A percentile compares a stretch with the other conserved stretches of the same genome.
phyloP scores from a whole-genome alignment of 2,797 vertebrate genomes.

The Paedocypris micromegethes region DNA sequence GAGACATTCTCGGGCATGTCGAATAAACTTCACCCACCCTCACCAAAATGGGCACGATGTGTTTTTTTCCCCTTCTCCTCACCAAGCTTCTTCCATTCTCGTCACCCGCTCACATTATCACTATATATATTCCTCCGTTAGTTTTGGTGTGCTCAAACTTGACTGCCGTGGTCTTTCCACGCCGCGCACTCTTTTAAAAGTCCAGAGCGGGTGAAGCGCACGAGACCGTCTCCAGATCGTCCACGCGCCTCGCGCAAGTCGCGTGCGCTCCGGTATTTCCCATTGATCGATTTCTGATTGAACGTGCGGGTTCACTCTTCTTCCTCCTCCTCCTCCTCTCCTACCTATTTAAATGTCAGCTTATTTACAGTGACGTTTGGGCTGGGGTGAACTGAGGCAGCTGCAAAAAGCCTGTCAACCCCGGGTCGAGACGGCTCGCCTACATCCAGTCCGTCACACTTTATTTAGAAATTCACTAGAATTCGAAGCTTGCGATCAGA shows the following conservation, averaged over 20 bases:
- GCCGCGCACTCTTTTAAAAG: conserved; percentile 31
- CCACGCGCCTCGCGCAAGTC: conserved; percentile 26
- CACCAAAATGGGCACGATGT: conserved; percentile 1
- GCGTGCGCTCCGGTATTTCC: conserved; percentile 39
- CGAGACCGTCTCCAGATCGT: conserved; percentile 22
- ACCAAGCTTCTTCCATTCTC: conserved; percentile 35
- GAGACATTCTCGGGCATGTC: conserved; percentile 70
- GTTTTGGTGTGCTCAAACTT: conserved; percentile 26
- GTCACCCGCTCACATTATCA: conserved; percentile 18
- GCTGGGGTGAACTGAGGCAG: background rate
- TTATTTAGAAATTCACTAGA: conserved; percentile 19
- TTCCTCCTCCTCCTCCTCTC: conserved; percentile 8
- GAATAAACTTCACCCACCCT: conserved; percentile 36
- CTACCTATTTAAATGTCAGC: background rate
- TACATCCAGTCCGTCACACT: conserved; percentile 2
- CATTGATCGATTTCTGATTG: conserved; percentile 25
- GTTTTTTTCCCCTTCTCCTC: conserved; percentile 14
- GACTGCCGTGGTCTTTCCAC: background rate
- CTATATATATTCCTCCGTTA: background rate
- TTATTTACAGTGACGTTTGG: conserved; percentile 36
- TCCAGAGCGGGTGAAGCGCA: conserved; percentile 18
- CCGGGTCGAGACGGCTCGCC: background rate
- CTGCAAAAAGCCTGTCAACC: conserved; percentile 3
- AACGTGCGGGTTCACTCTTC: conserved; percentile 8
- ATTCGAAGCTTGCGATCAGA: conserved; percentile 4